Evolutionary conservation across 1,140 invertebrate genomes (phyloP).

Genomic region (Galendromus occidentalis): DNA sequence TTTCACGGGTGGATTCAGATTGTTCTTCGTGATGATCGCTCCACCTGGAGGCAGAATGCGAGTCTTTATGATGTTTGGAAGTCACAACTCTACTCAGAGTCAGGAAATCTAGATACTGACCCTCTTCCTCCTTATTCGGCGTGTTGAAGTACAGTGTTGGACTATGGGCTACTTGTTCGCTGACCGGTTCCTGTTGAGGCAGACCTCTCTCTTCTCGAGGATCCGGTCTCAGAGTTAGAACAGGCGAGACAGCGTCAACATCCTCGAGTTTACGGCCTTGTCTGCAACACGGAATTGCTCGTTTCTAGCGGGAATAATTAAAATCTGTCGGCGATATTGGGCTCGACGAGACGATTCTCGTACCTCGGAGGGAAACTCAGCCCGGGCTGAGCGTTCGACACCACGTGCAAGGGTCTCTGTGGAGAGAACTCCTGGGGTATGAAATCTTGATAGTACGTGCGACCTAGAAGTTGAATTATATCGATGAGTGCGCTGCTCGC

Average conservation of each 20-base stretch:
- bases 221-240: neutral
- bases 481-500: neutral
- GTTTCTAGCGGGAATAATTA: too few relatives aligned
- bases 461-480: neutral
- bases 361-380: too few relatives aligned
- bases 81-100: neutral
- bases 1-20: neutral
- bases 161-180: neutral
- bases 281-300: too few relatives aligned
- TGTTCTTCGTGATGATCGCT: constrained; percentile 1
- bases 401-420: neutral
- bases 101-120: neutral
- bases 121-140: constrained; percentile 1
- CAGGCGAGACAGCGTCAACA: neutral
- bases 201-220: neutral
- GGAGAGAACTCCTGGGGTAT: neutral
- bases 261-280: neutral
- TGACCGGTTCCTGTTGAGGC: neutral
- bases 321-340: too few relatives aligned
- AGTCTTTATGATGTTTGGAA: neutral
- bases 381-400: neutral
- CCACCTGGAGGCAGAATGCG: neutral
- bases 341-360: too few relatives aligned
- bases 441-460: neutral
- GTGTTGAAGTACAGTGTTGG: constrained; percentile 3